Base-by-base conservation (phyloP, 2,888 invertebrate species). In the Xanthia icteritia region DNA sequence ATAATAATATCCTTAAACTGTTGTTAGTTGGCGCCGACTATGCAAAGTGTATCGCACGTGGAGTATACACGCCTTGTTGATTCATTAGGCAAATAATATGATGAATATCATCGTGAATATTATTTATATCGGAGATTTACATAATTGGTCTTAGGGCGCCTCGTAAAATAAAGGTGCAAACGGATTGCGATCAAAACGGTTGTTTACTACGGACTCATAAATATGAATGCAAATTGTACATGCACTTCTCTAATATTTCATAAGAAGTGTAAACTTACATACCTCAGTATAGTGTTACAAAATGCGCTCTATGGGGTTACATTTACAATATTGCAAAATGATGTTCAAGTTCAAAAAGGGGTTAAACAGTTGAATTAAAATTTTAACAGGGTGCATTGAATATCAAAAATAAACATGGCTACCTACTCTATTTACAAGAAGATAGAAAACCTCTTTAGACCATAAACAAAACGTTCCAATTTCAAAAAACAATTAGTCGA, bases 11-110 rank as follows among this genome's bases (percentile, higher is more conserved):
- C 75, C 66, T 75, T 76, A 78, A 67, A 73, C 63, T 54, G 70
- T 23, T 51, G 60, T 68, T 39, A n/a, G 56, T 69, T 79, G 86
- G 85, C 87, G 85, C 83, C 88, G 67, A n/a, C 65, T 83, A 83
- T 86, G 83, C 72, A 67, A 88, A 85, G 48, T 45, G 5, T 54
- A 45, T 68, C 2, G 48, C 85, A 82, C 85, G 82, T 71, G 83
- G 39, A 27, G 56, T 20, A 51, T 42, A 71, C n/a, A 68, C 39
- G 67, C 60, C 73, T 65, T 54, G 71, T 81, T 61, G 71, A 77
- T 71, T 76, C 81, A 83, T 81, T 83, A 83, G 45, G 73, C 42
- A 71, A 83, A 81, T 76, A 60, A 67, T 61, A 73, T 73, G 58
- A 76, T 73, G 60, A 68, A 81, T 77, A 82, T 74, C 54, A 76